phyloP scores from a whole-genome alignment of 2,888 invertebrate species.

The Amblyjoppa fuscipennis region DNA sequence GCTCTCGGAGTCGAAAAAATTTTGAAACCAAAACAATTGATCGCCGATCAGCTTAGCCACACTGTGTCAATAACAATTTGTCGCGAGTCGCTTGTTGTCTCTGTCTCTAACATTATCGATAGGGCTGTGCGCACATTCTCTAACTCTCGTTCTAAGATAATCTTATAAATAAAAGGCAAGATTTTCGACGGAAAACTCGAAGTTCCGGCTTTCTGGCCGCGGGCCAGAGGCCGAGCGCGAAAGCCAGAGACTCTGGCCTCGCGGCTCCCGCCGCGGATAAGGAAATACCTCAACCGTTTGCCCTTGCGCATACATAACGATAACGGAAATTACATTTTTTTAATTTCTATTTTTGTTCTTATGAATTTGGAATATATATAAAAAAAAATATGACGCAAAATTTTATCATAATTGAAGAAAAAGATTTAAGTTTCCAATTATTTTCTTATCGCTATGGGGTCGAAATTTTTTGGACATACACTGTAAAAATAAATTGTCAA shows the following conservation, averaged over 20 bases:
- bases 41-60: not conserved
- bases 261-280: not conserved
- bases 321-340: too few species aligned
- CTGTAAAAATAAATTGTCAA: too few species aligned
- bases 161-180: constrained; percentile 4
- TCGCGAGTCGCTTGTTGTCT: constrained; percentile 32
- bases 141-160: not conserved
- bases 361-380: not conserved
- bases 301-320: too few species aligned
- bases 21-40: not conserved
- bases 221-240: constrained; percentile 17
- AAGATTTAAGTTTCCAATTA: not conserved
- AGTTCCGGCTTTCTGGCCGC: constrained; percentile 27
- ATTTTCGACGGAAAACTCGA: not conserved
- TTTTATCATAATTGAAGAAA: not conserved
- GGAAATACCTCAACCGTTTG: not conserved
- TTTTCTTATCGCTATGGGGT: not conserved
- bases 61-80: constrained; percentile 45
- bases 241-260: constrained; percentile 21
- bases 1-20: not conserved
- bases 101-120: constrained; percentile 32
- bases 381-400: not conserved
- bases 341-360: not conserved
- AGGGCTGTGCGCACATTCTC: constrained; percentile 6
- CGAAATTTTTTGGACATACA: too few species aligned